Conservation (phyloP, 37 sponge, comb jelly and placozoan genomes). For the Chondrilla cf. caribensis region DNA sequence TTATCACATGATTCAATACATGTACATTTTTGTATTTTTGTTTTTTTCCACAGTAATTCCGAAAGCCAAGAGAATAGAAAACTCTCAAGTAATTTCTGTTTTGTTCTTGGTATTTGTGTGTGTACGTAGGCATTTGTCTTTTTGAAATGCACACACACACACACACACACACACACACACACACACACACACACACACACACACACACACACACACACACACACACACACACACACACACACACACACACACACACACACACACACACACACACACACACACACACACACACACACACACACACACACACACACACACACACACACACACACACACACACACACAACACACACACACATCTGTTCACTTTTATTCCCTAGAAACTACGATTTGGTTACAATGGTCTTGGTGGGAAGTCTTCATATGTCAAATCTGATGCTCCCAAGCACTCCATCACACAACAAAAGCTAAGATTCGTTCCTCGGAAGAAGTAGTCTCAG, state of each 20-base stretch:
- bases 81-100: neutral
- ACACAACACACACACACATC: too few species aligned
- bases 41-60: neutral
- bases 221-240: too few species aligned
- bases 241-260: too few species aligned
- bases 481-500: neutral
- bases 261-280: too few species aligned
- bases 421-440: neutral
- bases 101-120: neutral
- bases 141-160: too few species aligned
- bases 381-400: slow-evolving; percentile 17
- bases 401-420: slow-evolving; percentile 16
- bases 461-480: neutral
- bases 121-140: too few species aligned
- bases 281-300: too few species aligned
- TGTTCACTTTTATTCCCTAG: neutral
- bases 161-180: too few species aligned
- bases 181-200: too few species aligned
- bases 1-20: neutral
- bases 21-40: neutral
- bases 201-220: too few species aligned
- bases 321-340: too few species aligned
- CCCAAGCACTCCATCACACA: neutral
- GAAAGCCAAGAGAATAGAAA: neutral
- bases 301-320: too few species aligned